These are phyloP conservation scores for Xenus cinereus DNA, from an alignment of 2,113 vertebrate genomes.

Conservation along the genomic window DNA sequence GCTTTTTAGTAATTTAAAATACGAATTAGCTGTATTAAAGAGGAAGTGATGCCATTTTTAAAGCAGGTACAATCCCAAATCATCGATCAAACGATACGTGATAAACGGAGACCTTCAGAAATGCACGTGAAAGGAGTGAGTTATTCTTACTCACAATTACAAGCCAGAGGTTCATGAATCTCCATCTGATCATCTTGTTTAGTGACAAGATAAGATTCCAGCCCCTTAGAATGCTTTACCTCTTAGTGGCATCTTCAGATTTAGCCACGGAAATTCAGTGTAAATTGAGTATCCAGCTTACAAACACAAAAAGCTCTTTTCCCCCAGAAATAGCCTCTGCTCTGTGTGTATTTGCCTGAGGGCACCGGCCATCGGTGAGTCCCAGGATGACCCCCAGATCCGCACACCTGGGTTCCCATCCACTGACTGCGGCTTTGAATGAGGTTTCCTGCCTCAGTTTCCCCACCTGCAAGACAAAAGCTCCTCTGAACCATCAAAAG, in stretches of 20 bases:
- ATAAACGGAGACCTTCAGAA: neutral
- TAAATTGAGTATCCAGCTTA: neutral
- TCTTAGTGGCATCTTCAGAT: neutral
- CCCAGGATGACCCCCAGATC: neutral
- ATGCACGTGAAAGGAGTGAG: neutral
- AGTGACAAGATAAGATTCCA: neutral
- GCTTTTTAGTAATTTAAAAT: neutral
- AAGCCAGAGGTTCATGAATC: neutral
- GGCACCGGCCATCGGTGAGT: neutral
- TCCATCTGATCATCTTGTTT: neutral
- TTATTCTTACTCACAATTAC: neutral
- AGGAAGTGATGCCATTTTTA: neutral
- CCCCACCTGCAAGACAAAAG: neutral
- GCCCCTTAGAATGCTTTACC: neutral
- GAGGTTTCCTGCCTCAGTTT: neutral
- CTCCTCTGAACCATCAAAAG: neutral
- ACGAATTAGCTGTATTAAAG: neutral
- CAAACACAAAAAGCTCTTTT: neutral
- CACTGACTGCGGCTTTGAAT: fast-evolving
- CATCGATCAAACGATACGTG: fast-evolving
- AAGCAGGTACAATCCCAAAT: neutral
- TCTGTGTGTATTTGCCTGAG: neutral
- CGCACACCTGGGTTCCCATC: neutral
- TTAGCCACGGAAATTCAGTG: neutral
- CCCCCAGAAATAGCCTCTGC: neutral